Percentiles rank a stretch among this genome's conserved stretches.
Conservation (phyloP, 2,113 vertebrate species). For the Chitala chitala region DNA sequence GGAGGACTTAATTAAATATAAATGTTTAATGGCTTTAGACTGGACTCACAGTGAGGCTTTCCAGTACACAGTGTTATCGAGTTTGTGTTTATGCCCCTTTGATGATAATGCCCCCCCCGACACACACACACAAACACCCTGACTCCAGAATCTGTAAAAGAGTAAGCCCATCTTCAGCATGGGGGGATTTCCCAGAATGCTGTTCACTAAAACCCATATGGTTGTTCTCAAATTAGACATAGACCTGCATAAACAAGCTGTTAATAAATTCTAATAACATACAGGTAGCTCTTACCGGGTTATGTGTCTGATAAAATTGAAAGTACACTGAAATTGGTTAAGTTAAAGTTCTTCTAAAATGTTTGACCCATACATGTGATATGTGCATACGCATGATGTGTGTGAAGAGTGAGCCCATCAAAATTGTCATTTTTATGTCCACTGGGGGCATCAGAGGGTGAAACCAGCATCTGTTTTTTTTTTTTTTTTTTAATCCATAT, state of each 20-base stretch:
- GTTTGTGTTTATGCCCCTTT: background rate
- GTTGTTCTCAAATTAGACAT: slow-evolving; percentile 2
- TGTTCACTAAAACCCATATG: background rate
- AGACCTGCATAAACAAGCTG: background rate
- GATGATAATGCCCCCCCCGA: background rate
- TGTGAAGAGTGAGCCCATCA: background rate
- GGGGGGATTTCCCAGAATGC: slow-evolving; percentile 14
- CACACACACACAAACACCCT: no score
- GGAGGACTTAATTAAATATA: slow-evolving; percentile 37
- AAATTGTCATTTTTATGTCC: background rate
- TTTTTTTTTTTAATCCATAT: no score
- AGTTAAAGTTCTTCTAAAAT: background rate
- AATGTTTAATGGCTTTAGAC: slow-evolving; percentile 59
- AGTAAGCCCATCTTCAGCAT: no score
- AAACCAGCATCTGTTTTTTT: background rate
- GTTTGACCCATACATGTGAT: background rate
- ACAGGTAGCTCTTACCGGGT: background rate
- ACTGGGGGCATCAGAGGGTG: background rate
- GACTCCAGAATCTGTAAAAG: background rate
- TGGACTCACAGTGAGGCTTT: slow-evolving; percentile 47
- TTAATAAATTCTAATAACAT: background rate
- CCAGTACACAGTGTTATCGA: background rate
- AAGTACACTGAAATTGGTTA: background rate
- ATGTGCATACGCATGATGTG: background rate
- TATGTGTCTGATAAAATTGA: background rate